Conservation (phyloP, 2,797 vertebrate species). For the Tarsius wallacei region DNA sequence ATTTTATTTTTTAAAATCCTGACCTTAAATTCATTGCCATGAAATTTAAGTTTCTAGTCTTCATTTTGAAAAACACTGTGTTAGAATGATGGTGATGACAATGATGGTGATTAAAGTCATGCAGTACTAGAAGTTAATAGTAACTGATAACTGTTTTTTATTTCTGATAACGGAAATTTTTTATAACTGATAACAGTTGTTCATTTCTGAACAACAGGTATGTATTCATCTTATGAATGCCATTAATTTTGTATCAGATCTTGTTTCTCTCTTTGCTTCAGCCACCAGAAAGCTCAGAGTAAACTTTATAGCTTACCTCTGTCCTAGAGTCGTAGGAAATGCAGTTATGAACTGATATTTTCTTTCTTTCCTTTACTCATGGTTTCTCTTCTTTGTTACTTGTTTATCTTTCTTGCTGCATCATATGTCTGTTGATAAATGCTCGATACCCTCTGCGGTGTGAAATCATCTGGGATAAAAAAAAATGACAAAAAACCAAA, state of each 20-base stretch:
- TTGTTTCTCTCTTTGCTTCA: neutral
- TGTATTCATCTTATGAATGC: neutral
- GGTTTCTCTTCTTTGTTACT: neutral
- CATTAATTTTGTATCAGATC: neutral
- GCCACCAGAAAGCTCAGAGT: neutral
- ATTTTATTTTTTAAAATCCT: neutral
- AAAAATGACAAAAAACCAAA: neutral
- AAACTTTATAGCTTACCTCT: neutral
- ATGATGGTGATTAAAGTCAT: neutral
- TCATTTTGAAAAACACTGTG: neutral
- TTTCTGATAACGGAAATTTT: too few species aligned
- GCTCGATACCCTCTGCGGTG: neutral
- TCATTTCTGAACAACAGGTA: neutral
- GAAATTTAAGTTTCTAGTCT: neutral
- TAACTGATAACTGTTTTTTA: too few species aligned
- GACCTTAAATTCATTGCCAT: neutral
- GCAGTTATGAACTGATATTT: neutral
- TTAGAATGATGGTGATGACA: neutral
- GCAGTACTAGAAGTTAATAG: neutral
- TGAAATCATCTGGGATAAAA: neutral
- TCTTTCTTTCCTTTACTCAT: neutral
- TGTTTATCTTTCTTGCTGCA: neutral
- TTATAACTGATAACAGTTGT: too few species aligned
- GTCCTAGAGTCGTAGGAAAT: neutral
- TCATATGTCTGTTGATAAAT: neutral